phyloP scores from a whole-genome alignment of 1,140 invertebrate genomes.

The Steinernema feltiae region DNA sequence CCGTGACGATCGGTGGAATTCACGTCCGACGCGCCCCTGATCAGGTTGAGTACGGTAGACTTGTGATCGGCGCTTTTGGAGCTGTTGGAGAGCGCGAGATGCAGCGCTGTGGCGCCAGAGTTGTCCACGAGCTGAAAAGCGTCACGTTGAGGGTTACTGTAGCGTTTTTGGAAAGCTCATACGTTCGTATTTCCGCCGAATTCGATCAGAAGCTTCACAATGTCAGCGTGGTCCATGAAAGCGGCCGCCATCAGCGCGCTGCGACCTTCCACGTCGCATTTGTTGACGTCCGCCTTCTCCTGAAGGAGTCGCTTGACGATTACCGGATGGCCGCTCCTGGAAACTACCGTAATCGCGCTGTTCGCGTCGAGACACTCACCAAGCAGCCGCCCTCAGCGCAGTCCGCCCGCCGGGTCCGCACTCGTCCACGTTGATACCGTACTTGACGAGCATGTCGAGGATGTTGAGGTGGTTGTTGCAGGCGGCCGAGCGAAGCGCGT shows the following conservation, averaged over 20 bases:
- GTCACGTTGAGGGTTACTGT: background rate
- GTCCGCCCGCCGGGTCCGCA: conserved; percentile 37
- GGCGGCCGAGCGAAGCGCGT: conserved; percentile 34
- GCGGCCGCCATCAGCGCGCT: conserved; percentile 37
- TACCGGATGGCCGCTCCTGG: background rate
- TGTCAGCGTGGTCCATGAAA: conserved; percentile 34
- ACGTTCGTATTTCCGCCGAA: conserved; percentile 24
- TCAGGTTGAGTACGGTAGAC: conserved; percentile 17
- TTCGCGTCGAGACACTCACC: conserved; percentile 18
- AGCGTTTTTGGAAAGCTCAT: background rate
- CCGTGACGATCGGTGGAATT: conserved; percentile 19
- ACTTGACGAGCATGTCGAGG: conserved; percentile 22
- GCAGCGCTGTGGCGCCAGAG: conserved; percentile 33
- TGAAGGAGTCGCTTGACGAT: conserved; percentile 21
- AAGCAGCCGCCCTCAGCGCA: conserved; percentile 34
- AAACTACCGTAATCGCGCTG: no score
- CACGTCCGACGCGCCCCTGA: conserved; percentile 16
- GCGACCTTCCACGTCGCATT: conserved; percentile 32
- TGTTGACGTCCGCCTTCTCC: conserved; percentile 27
- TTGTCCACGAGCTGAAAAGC: conserved; percentile 22
- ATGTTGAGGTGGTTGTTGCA: conserved; percentile 25
- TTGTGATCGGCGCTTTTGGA: conserved; percentile 27
- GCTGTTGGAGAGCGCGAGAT: conserved; percentile 33
- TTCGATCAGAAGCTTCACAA: conserved; percentile 21
- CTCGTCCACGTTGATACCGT: conserved; percentile 28